phyloP scores from a whole-genome alignment of 2,797 vertebrate genomes.

The Danio aesculapii region DNA sequence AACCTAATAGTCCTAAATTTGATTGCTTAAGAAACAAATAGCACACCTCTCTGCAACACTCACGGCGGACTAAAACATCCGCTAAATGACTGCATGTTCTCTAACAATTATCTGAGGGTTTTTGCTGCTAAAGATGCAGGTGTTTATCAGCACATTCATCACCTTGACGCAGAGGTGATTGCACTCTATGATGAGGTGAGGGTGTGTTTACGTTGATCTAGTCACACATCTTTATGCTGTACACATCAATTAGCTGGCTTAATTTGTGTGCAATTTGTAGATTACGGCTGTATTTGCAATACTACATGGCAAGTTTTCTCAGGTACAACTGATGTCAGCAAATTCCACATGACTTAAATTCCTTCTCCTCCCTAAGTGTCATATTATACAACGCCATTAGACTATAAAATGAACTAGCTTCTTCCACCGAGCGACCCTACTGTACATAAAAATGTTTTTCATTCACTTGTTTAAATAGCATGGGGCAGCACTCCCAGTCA shows the following conservation, averaged over 20 bases:
- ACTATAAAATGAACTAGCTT: constrained; percentile 26
- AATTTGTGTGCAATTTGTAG: not conserved
- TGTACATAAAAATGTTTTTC: constrained; percentile 11
- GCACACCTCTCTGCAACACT: not conserved
- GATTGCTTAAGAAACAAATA: not conserved
- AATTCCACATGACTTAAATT: constrained; percentile 14
- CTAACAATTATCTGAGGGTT: constrained; percentile 10
- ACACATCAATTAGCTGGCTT: constrained; percentile 31
- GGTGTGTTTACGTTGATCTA: constrained; percentile 31
- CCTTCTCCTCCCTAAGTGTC: not conserved
- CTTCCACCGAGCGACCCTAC: not conserved
- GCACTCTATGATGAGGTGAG: constrained; percentile 12
- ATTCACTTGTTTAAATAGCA: constrained; percentile 14
- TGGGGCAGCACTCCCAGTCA: not conserved
- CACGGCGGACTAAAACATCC: not conserved
- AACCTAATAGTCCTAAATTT: not conserved
- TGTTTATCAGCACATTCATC: constrained; percentile 24
- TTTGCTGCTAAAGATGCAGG: constrained; percentile 4
- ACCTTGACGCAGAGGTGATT: not conserved
- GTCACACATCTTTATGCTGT: constrained; percentile 5
- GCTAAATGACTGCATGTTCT: not conserved
- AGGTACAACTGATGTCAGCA: constrained; percentile 9
- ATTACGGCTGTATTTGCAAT: not conserved
- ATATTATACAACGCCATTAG: constrained; percentile 27
- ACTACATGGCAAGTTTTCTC: not conserved